A percentile compares a stretch with the other conserved stretches of the same genome.
Conservation (phyloP, 1,140 invertebrate species). For the Drosophila triauraria region DNA sequence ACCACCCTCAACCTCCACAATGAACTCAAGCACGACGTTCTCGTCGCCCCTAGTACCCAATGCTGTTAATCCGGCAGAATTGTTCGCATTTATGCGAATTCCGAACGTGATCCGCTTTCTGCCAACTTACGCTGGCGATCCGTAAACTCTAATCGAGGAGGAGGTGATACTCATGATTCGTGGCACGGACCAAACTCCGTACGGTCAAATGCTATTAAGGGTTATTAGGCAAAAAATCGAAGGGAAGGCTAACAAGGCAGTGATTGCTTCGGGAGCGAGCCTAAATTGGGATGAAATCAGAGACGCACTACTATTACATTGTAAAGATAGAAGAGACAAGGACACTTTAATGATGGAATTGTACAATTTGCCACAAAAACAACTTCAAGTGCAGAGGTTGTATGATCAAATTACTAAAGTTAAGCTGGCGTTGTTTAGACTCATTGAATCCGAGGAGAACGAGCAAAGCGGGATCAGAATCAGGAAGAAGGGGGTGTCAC, state of each 20-base stretch:
- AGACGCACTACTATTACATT: not conserved
- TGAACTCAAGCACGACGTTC: not conserved
- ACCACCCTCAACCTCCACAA: not conserved
- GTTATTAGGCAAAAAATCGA: not conserved
- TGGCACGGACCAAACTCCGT: not conserved
- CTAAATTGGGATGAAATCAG: not conserved
- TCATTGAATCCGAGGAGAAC: not conserved
- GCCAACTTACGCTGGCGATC: too few species aligned
- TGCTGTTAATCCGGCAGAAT: too few species aligned
- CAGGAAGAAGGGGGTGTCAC: not conserved
- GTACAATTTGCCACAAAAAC: not conserved
- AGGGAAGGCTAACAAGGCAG: not conserved
- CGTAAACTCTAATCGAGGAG: not conserved
- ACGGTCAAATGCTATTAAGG: not conserved
- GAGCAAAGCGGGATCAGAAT: not conserved
- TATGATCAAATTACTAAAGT: conserved; percentile 2
- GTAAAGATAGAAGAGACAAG: conserved; percentile 6
- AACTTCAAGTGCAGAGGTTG: not conserved
- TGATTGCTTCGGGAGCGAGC: not conserved
- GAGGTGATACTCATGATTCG: not conserved
- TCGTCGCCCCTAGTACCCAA: not conserved
- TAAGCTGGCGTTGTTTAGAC: not conserved
- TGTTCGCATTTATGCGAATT: too few species aligned
- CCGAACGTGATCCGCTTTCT: too few species aligned
- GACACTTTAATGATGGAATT: not conserved